Evolutionary conservation across 2,113 vertebrate species (phyloP).

Genomic region (Engystomops pustulosus): DNA sequence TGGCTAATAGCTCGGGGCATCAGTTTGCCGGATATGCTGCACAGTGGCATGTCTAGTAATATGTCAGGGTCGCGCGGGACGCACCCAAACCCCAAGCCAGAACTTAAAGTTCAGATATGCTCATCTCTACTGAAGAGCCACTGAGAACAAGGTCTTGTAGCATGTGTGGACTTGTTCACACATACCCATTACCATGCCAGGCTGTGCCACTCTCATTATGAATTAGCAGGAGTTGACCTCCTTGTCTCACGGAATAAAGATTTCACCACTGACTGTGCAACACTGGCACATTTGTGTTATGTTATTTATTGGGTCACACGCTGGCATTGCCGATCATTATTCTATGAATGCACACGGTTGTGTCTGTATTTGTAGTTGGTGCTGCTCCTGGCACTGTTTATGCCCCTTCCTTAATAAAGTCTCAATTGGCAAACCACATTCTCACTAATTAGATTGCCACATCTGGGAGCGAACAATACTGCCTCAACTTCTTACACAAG

Average conservation of each 20-base stretch:
- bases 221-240: background rate
- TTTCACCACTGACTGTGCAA: background rate
- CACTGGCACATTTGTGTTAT: background rate
- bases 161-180: background rate
- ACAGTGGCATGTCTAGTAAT: no score
- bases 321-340: background rate
- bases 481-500: background rate
- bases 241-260: background rate
- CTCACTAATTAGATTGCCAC: background rate
- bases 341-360: background rate
- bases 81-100: no score
- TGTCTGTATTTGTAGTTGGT: background rate
- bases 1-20: no score
- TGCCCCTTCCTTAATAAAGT: background rate
- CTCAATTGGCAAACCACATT: background rate
- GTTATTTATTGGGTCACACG: background rate
- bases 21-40: no score
- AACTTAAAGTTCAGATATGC: no score
- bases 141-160: no score
- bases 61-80: no score
- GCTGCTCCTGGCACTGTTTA: background rate
- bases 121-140: no score
- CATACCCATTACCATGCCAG: background rate
- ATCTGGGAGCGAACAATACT: background rate
- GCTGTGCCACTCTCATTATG: background rate